Evolutionary conservation across 2,888 invertebrate genomes (phyloP).

Genomic region (Cephus pygmeus): DNA sequence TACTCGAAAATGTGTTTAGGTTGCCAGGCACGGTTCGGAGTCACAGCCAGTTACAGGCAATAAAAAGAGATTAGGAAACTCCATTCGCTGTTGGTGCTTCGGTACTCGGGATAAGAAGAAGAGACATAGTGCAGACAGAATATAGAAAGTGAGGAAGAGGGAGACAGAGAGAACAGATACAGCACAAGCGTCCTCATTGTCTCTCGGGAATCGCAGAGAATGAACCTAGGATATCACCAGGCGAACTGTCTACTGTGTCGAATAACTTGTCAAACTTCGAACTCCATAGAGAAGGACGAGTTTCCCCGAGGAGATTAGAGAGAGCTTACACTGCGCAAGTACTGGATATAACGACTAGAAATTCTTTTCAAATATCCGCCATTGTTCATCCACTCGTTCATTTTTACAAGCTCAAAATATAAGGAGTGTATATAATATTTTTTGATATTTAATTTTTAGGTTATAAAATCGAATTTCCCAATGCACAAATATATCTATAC

Average conservation of each 20-base stretch:
- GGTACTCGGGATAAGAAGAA: neutral
- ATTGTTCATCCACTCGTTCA: neutral
- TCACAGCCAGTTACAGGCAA: slow-evolving; percentile 57
- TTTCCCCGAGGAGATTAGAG: neutral
- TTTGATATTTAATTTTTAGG: neutral
- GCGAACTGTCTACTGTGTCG: neutral
- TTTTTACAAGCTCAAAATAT: neutral
- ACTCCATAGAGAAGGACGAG: neutral
- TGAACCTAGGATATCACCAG: neutral
- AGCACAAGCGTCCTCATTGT: neutral
- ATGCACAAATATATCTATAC: too few relatives aligned
- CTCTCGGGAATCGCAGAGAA: neutral
- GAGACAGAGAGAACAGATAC: neutral
- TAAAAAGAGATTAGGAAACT: slow-evolving; percentile 61
- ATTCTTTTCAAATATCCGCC: neutral
- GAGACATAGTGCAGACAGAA: neutral
- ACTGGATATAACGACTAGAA: neutral
- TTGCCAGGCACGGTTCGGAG: slow-evolving; percentile 50
- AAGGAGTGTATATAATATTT: neutral
- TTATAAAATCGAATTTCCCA: neutral
- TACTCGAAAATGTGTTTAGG: slow-evolving; percentile 37
- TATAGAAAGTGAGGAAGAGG: neutral
- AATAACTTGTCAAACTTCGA: neutral
- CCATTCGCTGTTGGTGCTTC: slow-evolving; percentile 30
- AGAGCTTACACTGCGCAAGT: neutral